Evolutionary conservation across 2,797 vertebrate species (phyloP).

Genomic region (Protosalanx chinensis): DNA sequence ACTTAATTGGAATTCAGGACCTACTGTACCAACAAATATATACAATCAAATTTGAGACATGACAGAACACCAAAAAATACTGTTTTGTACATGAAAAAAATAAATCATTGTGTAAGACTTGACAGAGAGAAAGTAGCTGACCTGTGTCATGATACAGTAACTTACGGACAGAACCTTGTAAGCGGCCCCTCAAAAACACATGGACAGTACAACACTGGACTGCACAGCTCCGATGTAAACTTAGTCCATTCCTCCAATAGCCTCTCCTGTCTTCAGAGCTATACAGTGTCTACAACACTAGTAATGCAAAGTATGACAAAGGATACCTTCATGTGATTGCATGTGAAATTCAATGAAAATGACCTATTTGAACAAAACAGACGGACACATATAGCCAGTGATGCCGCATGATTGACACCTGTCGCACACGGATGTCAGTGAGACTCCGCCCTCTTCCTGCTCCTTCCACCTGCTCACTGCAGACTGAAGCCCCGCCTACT

Average conservation of each 20-base stretch:
- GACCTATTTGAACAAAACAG: slow-evolving; percentile 43
- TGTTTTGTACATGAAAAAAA: slow-evolving; percentile 51
- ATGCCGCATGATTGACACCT: slow-evolving; percentile 56
- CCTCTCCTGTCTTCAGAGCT: slow-evolving; percentile 36
- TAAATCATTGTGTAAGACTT: slow-evolving; percentile 32
- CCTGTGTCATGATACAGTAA: slow-evolving; percentile 52
- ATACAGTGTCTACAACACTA: slow-evolving; percentile 23
- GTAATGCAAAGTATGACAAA: slow-evolving; percentile 20
- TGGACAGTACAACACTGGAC: slow-evolving; percentile 21
- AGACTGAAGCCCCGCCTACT: slow-evolving; percentile 64
- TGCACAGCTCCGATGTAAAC: slow-evolving; percentile 55
- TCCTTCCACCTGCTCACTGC: slow-evolving; percentile 56
- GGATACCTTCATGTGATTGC: slow-evolving; percentile 50
- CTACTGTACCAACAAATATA: slow-evolving; percentile 54
- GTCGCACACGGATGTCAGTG: slow-evolving; percentile 57
- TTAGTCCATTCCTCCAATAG: slow-evolving; percentile 45
- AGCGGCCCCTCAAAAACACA: slow-evolving; percentile 45
- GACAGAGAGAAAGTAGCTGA: slow-evolving; percentile 34
- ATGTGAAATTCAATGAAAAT: slow-evolving; percentile 53
- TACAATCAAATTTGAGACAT: slow-evolving; percentile 58
- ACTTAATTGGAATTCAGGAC: slow-evolving; percentile 56
- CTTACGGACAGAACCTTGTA: slow-evolving; percentile 44
- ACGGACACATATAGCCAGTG: slow-evolving; percentile 53
- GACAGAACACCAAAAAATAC: slow-evolving; percentile 49
- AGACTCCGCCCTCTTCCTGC: slow-evolving; percentile 49